A percentile compares a stretch with the other conserved stretches of the same genome.
Conservation (phyloP, 1,140 invertebrate species). For the Hetaerina americana region DNA sequence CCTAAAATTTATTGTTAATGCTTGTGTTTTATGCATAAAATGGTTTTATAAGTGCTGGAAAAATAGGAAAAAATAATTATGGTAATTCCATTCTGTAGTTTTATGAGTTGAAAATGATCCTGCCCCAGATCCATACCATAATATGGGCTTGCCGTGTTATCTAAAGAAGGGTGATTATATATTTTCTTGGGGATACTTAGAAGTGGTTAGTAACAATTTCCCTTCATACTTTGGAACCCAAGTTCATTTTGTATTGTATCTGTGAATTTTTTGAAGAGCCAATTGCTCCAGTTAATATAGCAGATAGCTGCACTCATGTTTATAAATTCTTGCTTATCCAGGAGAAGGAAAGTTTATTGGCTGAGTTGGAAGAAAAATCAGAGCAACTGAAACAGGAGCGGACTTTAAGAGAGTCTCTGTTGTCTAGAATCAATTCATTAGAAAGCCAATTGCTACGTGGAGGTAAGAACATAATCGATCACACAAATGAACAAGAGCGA, state of each 20-base stretch:
- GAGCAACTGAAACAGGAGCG: slow-evolving; percentile 37
- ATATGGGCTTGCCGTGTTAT: no score
- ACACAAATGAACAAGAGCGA: slow-evolving; percentile 77
- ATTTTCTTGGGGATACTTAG: no score
- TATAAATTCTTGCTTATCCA: slow-evolving; percentile 17
- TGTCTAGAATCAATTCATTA: slow-evolving; percentile 46
- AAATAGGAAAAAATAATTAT: no score
- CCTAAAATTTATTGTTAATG: no score
- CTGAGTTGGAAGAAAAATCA: slow-evolving; percentile 42
- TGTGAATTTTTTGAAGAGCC: not conserved
- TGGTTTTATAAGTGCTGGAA: no score
- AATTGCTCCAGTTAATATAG: not conserved
- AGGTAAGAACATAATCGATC: slow-evolving; percentile 75
- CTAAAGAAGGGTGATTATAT: no score
- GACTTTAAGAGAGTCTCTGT: slow-evolving; percentile 37
- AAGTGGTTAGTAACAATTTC: no score
- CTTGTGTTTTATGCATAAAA: no score
- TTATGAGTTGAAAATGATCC: no score
- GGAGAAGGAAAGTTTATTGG: slow-evolving; percentile 46
- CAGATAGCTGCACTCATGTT: not conserved
- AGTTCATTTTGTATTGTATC: not conserved
- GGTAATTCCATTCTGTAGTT: no score
- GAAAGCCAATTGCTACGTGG: slow-evolving; percentile 81
- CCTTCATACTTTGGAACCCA: no score
- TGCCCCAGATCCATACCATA: no score